Conservation (phyloP, 2,797 vertebrate genomes). For the Phalloptychus januarius region DNA sequence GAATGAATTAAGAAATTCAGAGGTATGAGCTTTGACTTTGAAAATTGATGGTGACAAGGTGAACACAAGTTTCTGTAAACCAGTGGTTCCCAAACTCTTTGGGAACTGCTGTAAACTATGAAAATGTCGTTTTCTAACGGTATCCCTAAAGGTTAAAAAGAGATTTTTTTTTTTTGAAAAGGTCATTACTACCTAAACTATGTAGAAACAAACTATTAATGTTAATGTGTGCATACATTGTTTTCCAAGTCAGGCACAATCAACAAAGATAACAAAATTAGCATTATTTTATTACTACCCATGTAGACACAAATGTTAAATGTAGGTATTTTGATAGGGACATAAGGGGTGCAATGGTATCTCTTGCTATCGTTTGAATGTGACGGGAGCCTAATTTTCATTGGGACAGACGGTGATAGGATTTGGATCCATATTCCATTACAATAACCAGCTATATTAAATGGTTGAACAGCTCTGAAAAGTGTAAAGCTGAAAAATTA, state of each 20-base stretch:
- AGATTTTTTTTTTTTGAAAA: background rate
- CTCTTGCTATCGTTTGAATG: background rate
- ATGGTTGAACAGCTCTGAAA: background rate
- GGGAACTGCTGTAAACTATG: no score
- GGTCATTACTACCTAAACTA: background rate
- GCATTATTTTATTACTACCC: background rate
- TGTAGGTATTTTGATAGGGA: background rate
- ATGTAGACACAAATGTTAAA: background rate
- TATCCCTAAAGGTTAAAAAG: no score
- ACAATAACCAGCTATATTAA: background rate
- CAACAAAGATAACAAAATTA: background rate
- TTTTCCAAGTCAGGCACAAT: background rate
- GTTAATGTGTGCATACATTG: background rate
- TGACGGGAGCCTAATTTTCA: background rate
- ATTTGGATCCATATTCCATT: background rate
- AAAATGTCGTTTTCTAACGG: no score
- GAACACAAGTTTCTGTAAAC: background rate
- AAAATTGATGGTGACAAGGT: background rate
- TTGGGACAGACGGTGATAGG: background rate
- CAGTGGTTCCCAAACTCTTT: no score
- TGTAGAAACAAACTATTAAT: background rate
- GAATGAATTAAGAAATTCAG: background rate
- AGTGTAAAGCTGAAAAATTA: background rate
- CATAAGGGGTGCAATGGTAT: background rate
- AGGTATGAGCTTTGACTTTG: background rate